Conservation (phyloP, 2,797 vertebrate species). For the Sphenopsis melanotis region DNA sequence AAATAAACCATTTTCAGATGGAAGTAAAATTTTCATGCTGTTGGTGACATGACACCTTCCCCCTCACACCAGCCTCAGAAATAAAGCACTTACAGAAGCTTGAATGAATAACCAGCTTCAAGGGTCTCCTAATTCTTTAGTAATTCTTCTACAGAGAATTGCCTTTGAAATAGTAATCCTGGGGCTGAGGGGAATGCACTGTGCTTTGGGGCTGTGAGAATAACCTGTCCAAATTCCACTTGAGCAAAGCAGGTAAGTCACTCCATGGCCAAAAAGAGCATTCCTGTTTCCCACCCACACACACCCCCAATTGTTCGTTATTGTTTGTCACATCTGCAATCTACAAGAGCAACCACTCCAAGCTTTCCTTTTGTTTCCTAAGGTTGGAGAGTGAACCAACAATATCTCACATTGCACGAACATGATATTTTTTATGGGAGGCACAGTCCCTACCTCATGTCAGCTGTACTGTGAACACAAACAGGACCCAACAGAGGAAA, state of each 20-base stretch:
- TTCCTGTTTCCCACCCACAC: too few species aligned
- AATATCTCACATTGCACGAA: neutral
- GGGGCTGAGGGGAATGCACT: neutral
- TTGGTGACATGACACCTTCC: neutral
- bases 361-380: neutral
- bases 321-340: neutral
- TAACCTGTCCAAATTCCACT: neutral
- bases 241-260: neutral
- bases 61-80: neutral
- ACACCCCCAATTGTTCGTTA: neutral
- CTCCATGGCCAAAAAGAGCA: neutral
- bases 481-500: neutral
- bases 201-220: neutral
- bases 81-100: neutral
- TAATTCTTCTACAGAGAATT: neutral
- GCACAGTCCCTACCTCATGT: rapidly evolving
- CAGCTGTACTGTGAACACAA: neutral
- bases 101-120: neutral
- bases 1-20: neutral
- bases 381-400: neutral
- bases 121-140: neutral
- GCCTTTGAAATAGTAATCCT: neutral
- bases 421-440: rapidly evolving
- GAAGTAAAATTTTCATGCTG: neutral
- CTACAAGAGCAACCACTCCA: neutral